These are phyloP conservation scores for Aphaenogaster ashmeadi DNA, from an alignment of 1,140 invertebrate species.

Conservation along the genomic window DNA sequence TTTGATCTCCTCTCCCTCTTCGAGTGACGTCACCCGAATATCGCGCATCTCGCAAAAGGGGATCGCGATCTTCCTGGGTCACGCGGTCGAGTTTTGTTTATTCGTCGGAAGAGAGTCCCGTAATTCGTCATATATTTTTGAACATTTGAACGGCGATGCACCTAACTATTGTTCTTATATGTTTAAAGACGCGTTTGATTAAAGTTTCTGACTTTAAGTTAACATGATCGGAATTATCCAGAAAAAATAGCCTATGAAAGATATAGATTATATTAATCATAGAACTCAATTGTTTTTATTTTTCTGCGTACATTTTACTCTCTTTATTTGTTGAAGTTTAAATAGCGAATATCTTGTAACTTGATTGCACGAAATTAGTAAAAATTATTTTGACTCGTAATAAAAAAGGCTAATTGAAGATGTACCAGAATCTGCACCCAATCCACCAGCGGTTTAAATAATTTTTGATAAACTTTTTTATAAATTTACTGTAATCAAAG, in stretches of 20 bases:
- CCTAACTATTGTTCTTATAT: background rate
- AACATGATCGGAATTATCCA: background rate
- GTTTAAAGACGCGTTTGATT: background rate
- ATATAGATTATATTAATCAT: background rate
- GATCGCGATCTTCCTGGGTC: slow-evolving; percentile 37
- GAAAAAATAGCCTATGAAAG: background rate
- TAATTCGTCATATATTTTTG: slow-evolving; percentile 8
- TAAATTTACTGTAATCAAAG: background rate
- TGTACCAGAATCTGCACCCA: too few relatives aligned
- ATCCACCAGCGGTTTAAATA: background rate
- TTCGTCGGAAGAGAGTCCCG: background rate
- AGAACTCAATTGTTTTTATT: background rate
- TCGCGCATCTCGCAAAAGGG: slow-evolving; percentile 14
- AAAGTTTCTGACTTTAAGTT: background rate
- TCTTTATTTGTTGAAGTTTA: background rate
- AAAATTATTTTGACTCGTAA: background rate
- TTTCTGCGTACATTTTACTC: background rate
- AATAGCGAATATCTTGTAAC: background rate
- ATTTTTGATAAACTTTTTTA: background rate
- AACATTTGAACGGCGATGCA: background rate
- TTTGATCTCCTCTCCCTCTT: slow-evolving; percentile 41
- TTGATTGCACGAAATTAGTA: background rate
- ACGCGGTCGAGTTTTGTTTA: slow-evolving; percentile 14
- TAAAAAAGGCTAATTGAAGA: background rate
- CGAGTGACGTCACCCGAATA: slow-evolving; percentile 14